Base-by-base conservation (phyloP, 2,888 invertebrate species). In the Heterodera filipjevi region DNA sequence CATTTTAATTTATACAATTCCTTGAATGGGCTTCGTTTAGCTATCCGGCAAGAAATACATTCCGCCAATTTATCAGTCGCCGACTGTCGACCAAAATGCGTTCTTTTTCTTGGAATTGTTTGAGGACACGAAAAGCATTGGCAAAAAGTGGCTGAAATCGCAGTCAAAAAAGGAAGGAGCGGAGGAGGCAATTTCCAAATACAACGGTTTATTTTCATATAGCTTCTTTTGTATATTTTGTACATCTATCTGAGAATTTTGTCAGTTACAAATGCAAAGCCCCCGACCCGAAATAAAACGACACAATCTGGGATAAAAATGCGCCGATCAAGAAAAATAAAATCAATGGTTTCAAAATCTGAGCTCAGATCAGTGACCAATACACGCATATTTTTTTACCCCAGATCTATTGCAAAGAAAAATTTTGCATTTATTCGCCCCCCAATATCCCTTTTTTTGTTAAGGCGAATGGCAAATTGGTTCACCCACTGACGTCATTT, bases 141-240 rank as follows among this genome's bases (percentile, higher is more conserved):
- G 93, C 73, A 93, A 93, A 86, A 90, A 92, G 74, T 98, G 98
- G 97, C 91, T 94, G 0, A 92, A 93, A 83, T 97, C 97, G 0
- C 92, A 94, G 89, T 95, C 97, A 0, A 95, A 95, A 90, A 97
- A 97, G 90, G 95, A 95, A 84, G 92, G 90, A 73, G 91, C 92
- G 33, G 95, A 95, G 84, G 95, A 95, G 81, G 93, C 93, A 82
- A 94, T 96, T 80, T 94, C 96, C 19, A 96, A 96, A 91, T 98
- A 97, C 90, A 95, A 97, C 91, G 98, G 96, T 88, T n/a, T 39
- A 75, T 59, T n/a, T 73, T 49, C 3, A 3, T 3, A 3, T 49
- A 0, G 22, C 35, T 71, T 71, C 19, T 8, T 14, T 71, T 12
- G 0, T 49, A 10, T 12, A 3, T 12, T 49, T 49, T n/a, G n/a